Evolutionary conservation across 2,797 vertebrate genomes (phyloP).

Genomic region (Perdix hodgsoniae): DNA sequence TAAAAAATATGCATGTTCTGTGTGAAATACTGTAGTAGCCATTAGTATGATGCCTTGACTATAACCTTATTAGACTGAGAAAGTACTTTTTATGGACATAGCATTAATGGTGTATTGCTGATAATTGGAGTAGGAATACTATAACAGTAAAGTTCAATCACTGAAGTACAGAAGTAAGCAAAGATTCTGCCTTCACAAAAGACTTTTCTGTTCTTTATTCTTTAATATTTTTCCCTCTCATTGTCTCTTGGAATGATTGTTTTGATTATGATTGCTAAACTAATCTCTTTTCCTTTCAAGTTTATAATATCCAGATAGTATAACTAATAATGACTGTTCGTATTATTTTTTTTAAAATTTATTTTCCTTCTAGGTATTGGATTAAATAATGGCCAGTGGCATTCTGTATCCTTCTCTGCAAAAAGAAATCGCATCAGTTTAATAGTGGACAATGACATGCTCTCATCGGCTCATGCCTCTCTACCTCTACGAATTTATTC

Average conservation of each 20-base stretch:
- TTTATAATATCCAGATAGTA: background rate
- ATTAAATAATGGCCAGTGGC: constrained; percentile 93
- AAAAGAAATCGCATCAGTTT: constrained; percentile 83
- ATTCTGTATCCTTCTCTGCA: constrained; percentile 84
- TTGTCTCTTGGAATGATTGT: background rate
- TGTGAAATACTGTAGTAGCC: background rate
- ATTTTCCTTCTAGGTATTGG: constrained; percentile 79
- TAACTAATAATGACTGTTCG: background rate
- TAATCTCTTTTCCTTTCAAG: background rate
- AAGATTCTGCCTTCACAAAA: background rate
- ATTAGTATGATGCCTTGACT: background rate
- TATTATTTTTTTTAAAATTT: background rate
- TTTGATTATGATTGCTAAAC: background rate
- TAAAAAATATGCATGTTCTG: background rate
- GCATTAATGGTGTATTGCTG: background rate
- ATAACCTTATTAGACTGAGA: background rate
- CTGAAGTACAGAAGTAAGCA: background rate
- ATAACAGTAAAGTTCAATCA: background rate
- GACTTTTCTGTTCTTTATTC: background rate
- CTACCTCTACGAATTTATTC: constrained; percentile 77
- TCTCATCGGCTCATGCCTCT: constrained; percentile 70
- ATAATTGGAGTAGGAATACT: background rate
- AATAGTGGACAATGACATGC: constrained; percentile 82
- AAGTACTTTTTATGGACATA: background rate
- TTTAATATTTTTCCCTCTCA: background rate